These are phyloP conservation scores for Pogonus chalceus DNA, from an alignment of 1,140 invertebrate species.

Conservation along the genomic window DNA sequence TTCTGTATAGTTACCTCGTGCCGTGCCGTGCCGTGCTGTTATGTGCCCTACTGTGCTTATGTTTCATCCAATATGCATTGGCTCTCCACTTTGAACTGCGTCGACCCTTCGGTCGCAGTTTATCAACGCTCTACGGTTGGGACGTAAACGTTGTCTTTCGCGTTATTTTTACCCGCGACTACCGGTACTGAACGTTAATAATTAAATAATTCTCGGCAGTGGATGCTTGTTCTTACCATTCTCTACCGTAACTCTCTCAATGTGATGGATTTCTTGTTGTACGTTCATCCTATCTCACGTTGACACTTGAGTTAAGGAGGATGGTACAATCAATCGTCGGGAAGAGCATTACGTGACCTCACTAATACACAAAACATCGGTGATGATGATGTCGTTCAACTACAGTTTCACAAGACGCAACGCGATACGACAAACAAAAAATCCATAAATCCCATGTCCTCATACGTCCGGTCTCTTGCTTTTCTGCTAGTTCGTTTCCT, in stretches of 20 bases:
- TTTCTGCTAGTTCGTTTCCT: too few species aligned
- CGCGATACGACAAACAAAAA: background rate
- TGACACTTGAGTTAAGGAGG: background rate
- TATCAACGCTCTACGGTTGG: background rate
- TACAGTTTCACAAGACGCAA: background rate
- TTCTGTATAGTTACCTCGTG: too few species aligned
- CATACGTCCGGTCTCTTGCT: background rate
- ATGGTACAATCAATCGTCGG: background rate
- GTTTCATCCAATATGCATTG: background rate
- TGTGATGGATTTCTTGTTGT: background rate
- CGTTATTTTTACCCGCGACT: background rate
- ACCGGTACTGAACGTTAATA: background rate
- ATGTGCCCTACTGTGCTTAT: too few species aligned
- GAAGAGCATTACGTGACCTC: background rate
- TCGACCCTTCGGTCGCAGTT: background rate
- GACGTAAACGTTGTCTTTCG: background rate
- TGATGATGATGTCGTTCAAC: background rate
- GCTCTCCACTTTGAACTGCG: background rate
- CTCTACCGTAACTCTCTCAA: background rate
- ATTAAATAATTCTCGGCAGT: background rate
- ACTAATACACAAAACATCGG: background rate
- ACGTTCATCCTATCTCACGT: background rate
- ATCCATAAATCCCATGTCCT: background rate
- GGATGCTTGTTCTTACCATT: background rate
- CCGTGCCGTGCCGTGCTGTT: too few species aligned